These are phyloP conservation scores for Odontamblyopus lacepedii DNA, from an alignment of 2,797 vertebrate genomes.

Conservation along the genomic window DNA sequence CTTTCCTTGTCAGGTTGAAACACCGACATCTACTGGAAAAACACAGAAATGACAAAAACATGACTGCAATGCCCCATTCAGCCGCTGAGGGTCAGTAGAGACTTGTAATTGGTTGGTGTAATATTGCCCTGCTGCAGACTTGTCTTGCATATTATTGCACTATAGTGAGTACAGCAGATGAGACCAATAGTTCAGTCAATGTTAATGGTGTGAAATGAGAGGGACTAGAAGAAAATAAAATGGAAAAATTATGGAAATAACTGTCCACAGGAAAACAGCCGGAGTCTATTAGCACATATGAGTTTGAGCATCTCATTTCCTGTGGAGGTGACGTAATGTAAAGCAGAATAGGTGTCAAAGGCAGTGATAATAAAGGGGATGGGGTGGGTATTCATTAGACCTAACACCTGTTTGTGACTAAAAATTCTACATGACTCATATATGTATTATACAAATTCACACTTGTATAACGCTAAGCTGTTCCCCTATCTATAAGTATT, in stretches of 20 bases:
- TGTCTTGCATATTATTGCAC: constrained; percentile 41
- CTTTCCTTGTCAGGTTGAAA: not conserved
- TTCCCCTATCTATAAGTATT: not conserved
- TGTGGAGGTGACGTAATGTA: constrained; percentile 62
- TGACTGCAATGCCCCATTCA: not conserved
- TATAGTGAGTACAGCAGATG: constrained; percentile 40
- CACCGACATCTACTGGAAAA: constrained; percentile 29
- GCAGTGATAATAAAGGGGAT: constrained; percentile 34
- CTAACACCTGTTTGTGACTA: constrained; percentile 46
- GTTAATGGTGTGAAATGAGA: constrained; percentile 1
- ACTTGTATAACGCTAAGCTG: not conserved
- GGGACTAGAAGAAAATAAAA: not conserved
- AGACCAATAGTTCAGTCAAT: constrained; percentile 4
- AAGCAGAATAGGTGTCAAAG: constrained; percentile 50
- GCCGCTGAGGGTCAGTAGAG: constrained; percentile 55
- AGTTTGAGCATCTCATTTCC: constrained; percentile 54
- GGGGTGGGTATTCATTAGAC: constrained; percentile 27
- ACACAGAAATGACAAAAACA: not conserved
- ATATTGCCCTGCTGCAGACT: constrained; percentile 2
- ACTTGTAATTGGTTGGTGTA: not conserved
- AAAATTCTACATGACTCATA: constrained; percentile 20
- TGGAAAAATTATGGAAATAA: constrained; percentile 11
- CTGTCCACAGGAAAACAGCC: not conserved
- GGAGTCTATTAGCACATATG: constrained; percentile 33
- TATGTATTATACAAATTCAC: not conserved